Base-by-base conservation (phyloP, 2,113 vertebrate species). In the Turnix velox region DNA sequence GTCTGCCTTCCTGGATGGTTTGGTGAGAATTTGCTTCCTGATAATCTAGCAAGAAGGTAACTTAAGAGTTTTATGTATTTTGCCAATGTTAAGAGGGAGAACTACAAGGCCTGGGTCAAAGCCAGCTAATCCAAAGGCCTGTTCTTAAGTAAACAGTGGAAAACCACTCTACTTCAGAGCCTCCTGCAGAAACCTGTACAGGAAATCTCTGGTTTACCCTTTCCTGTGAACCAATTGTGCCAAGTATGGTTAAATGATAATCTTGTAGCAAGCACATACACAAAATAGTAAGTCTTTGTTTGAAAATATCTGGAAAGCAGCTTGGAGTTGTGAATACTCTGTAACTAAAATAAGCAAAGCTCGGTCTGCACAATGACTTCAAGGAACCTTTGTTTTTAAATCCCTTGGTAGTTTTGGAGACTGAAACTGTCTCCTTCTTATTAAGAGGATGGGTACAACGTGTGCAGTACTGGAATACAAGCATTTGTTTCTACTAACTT, bases 91-190 rank as follows among this genome's bases (percentile, higher is more conserved):
- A 93, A 78, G 48, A 77, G 51, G 23, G 68, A 87, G 46, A 79
- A 48, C 61, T 77, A 76, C 49, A 77, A 76, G 80, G 51, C 74
- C 78, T 92, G 89, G 89, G 78, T 79, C 49, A 83, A 83, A 91
- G 87, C 74, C 94, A 96, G 82, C 35, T 95, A 93, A 94, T 85
- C 83, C 83, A 89, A 96, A 88, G 52, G 85, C 59, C 69, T 14
- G 12, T n/a, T 93, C 76, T 72, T 94, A 95, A 91, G 77, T 45
- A 92, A 88, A 91, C 87, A 94, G 54, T 83, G 74, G 84, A 92
- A 96, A 94, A 92, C 81, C 51, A 82, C 83, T 61, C n/a, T 54
- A 33, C 31, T 89, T 84, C 58, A 84, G 58, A 94, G 66, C n/a
- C 79, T 80, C 61, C 43, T 14, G 9, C 43, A 84, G 75, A 86